Conservation (phyloP, 35 echinoderm and acorn worm genomes). For the Holothuria glaberrima region DNA sequence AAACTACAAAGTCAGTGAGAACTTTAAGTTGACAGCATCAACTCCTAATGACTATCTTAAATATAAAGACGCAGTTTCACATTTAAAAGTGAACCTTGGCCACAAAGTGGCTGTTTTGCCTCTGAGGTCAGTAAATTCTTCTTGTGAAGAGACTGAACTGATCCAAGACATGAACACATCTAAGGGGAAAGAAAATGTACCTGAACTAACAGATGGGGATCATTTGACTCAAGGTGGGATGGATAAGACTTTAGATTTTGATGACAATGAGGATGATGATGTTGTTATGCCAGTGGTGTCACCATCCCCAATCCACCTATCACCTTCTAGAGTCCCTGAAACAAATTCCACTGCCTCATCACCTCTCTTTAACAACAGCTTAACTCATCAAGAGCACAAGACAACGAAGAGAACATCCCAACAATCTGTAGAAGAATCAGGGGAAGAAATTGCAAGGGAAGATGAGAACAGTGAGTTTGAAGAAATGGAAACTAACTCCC, state of each 20-base stretch:
- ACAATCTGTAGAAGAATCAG: too few relatives aligned
- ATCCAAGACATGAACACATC: not conserved
- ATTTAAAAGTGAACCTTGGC: conserved; percentile 16
- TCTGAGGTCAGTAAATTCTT: not conserved
- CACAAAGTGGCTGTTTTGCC: not conserved
- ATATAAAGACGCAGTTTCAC: not conserved
- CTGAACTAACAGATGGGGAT: not conserved
- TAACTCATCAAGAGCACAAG: not conserved
- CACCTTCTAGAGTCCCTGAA: not conserved
- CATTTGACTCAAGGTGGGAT: not conserved
- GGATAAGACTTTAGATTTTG: not conserved
- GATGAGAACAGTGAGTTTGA: too few relatives aligned
- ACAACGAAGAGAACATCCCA: too few relatives aligned
- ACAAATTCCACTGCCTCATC: not conserved
- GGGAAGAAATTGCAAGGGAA: too few relatives aligned
- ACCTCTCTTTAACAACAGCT: not conserved
- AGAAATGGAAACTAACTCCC: too few relatives aligned
- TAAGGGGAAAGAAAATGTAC: conserved; percentile 13
- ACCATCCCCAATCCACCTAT: not conserved
- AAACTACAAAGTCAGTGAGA: too few relatives aligned
- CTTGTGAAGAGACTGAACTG: not conserved
- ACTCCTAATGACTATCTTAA: not conserved
- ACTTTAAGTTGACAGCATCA: not conserved
- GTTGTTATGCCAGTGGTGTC: not conserved
- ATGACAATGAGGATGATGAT: not conserved